Evolutionary conservation across 2,888 invertebrate species (phyloP).

Genomic region (Leptopterna dolabrata): DNA sequence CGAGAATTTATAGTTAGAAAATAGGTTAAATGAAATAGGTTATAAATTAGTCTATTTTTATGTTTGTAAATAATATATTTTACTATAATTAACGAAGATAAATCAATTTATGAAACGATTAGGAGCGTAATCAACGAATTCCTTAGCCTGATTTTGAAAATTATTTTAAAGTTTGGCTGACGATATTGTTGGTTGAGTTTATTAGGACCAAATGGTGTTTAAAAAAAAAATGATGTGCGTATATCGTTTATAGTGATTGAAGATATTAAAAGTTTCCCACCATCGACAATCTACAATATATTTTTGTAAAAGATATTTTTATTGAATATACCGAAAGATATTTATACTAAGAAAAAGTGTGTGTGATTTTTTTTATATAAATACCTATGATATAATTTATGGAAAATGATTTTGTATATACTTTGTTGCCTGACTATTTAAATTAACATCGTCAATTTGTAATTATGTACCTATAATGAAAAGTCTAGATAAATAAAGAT

Average conservation of each 20-base stretch:
- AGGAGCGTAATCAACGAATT: slow-evolving; percentile 29
- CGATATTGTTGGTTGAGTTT: slow-evolving; percentile 34
- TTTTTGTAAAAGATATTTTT: neutral
- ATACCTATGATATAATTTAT: neutral
- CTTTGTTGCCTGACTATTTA: slow-evolving; percentile 23
- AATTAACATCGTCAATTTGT: slow-evolving; percentile 40
- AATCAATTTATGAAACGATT: neutral
- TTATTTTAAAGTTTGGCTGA: slow-evolving; percentile 58
- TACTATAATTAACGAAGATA: neutral
- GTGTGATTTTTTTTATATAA: neutral
- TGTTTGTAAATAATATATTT: neutral
- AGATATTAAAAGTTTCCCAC: slow-evolving; percentile 13
- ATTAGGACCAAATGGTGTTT: neutral
- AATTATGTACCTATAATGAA: slow-evolving; percentile 24
- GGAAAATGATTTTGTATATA: neutral
- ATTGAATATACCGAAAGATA: neutral
- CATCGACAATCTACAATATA: neutral
- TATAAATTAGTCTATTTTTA: neutral
- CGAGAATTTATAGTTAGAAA: neutral
- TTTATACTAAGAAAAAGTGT: neutral
- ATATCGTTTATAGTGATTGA: neutral
- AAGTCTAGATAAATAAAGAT: slow-evolving; percentile 7
- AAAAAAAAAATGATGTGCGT: neutral
- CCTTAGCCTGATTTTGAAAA: slow-evolving; percentile 59
- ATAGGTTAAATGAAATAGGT: neutral